A percentile compares a stretch with the other conserved stretches of the same genome.
These are phyloP conservation scores for Theonella swinhoei DNA, from an alignment of 37 sponge, comb jelly and placozoan species.

Conservation along the genomic window DNA sequence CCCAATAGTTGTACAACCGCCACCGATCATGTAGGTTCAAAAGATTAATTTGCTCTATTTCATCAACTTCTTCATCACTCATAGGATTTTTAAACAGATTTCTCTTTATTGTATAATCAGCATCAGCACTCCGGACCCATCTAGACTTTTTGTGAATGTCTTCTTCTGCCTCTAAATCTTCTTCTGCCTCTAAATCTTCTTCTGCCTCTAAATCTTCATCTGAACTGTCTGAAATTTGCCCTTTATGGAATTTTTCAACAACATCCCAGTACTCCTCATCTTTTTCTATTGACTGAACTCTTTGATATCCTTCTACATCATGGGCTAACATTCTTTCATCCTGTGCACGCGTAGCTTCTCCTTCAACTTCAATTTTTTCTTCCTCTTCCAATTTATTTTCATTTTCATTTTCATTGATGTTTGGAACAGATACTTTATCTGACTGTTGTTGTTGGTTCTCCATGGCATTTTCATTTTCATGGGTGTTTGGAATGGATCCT, in stretches of 20 bases:
- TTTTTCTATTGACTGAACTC: not conserved
- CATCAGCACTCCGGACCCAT: too few relatives aligned
- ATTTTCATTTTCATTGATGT: not conserved
- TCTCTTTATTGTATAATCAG: not conserved
- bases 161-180: too few relatives aligned
- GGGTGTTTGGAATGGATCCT: too few relatives aligned
- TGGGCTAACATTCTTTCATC: constrained; percentile 22
- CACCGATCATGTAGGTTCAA: constrained; percentile 36
- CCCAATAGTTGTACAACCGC: constrained; percentile 79
- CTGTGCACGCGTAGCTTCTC: constrained; percentile 61
- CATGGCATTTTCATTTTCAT: constrained; percentile 1
- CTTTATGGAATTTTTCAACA: not conserved
- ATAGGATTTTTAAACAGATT: constrained; percentile 39
- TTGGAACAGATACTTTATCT: not conserved
- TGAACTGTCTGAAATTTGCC: too few relatives aligned
- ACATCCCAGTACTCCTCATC: not conserved
- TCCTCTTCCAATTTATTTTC: constrained; percentile 12
- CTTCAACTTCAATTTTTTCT: constrained; percentile 45
- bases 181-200: not conserved
- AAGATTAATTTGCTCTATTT: constrained; percentile 34
- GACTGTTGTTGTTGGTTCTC: too few relatives aligned
- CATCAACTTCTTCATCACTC: constrained; percentile 34
- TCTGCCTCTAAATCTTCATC: not conserved
- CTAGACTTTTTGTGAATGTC: not conserved
- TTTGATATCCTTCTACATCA: constrained; percentile 11